Evolutionary conservation across 2,113 vertebrate species (phyloP).

Genomic region (Ceyx margarethae): DNA sequence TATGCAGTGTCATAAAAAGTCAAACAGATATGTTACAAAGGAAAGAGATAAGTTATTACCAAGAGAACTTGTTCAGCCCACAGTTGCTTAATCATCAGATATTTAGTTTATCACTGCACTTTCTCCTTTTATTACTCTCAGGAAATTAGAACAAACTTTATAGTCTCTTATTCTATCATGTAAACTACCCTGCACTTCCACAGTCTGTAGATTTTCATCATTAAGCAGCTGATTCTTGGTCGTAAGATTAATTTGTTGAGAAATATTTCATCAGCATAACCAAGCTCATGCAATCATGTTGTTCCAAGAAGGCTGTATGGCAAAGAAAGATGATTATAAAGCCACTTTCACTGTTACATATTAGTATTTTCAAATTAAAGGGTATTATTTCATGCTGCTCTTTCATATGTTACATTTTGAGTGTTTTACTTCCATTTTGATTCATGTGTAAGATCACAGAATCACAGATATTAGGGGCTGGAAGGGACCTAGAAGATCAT

Average conservation of each 20-base stretch:
- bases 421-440: neutral
- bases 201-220: neutral
- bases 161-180: neutral
- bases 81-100: constrained; percentile 41
- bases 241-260: neutral
- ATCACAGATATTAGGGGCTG: no score
- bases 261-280: neutral
- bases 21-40: constrained; percentile 24
- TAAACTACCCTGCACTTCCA: neutral
- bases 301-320: neutral
- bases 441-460: neutral
- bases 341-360: neutral
- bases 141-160: constrained; percentile 31
- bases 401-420: neutral
- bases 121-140: constrained; percentile 34
- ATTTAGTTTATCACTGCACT: constrained; percentile 5
- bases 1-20: constrained; percentile 35
- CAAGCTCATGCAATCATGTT: neutral
- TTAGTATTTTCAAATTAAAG: neutral
- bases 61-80: neutral
- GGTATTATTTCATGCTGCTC: neutral
- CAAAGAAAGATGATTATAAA: neutral
- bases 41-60: neutral
- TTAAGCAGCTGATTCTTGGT: neutral
- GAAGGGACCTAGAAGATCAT: no score